phyloP scores from a whole-genome alignment of 2,888 invertebrate species.

The Malacosoma neustria region DNA sequence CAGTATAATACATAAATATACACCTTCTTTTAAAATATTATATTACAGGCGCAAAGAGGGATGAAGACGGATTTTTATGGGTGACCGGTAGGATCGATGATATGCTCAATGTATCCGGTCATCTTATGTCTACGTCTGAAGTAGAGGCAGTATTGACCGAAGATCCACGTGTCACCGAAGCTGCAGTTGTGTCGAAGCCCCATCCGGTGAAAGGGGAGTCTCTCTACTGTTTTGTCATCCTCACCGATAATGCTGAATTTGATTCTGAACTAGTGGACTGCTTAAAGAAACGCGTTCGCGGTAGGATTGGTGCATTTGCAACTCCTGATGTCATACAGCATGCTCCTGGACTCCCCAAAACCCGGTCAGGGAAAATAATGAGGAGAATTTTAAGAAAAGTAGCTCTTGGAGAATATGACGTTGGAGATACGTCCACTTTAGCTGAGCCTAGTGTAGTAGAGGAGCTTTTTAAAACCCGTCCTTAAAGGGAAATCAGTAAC shows the following conservation, averaged over 20 bases:
- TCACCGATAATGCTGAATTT: slow-evolving; percentile 84
- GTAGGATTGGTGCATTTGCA: slow-evolving; percentile 96
- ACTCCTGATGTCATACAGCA: slow-evolving; percentile 95
- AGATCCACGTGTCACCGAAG: slow-evolving; percentile 88
- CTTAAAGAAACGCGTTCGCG: slow-evolving; percentile 86
- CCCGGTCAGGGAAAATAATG: slow-evolving; percentile 99
- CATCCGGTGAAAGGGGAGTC: slow-evolving; percentile 98
- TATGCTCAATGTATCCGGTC: slow-evolving; percentile 98
- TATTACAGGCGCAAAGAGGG: slow-evolving; percentile 86
- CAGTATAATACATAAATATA: too few species aligned
- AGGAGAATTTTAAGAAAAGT: slow-evolving; percentile 95
- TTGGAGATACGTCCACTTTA: slow-evolving; percentile 95
- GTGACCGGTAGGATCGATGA: slow-evolving; percentile 98
- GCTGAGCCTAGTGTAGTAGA: slow-evolving; percentile 94
- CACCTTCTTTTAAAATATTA: too few species aligned
- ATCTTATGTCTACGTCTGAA: slow-evolving; percentile 97
- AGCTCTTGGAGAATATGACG: slow-evolving; percentile 89
- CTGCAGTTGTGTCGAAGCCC: slow-evolving; percentile 96
- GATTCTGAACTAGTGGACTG: slow-evolving; percentile 81
- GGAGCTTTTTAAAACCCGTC: slow-evolving; percentile 83
- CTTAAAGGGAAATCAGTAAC: slow-evolving; percentile 24
- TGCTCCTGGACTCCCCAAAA: slow-evolving; percentile 96
- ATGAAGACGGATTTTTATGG: slow-evolving; percentile 96
- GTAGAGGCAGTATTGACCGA: slow-evolving; percentile 88
- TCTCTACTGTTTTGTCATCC: slow-evolving; percentile 96